A percentile compares a stretch with the other conserved stretches of the same genome.
Conservation (phyloP, 2,888 invertebrate genomes). For the Nomada flava region DNA sequence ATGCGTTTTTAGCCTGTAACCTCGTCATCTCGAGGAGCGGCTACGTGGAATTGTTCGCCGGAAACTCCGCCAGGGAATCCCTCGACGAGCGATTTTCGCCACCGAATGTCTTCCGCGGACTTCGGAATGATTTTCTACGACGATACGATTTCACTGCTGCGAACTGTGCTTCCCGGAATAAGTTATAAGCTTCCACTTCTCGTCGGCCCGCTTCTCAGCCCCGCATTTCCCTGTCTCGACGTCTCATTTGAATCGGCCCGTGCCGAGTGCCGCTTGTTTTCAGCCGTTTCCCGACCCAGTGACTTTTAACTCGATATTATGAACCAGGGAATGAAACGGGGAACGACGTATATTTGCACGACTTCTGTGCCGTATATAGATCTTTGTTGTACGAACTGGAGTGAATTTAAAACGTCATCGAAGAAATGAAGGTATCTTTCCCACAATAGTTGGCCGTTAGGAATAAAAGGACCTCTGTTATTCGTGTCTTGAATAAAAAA, state of each 20-base stretch:
- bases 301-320: constrained; percentile 12
- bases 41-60: neutral
- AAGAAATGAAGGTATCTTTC: neutral
- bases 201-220: neutral
- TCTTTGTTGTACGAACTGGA: neutral
- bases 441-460: no score
- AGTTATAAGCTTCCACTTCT: constrained; percentile 18
- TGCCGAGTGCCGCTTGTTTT: neutral
- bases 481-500: no score
- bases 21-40: neutral
- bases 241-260: constrained; percentile 13
- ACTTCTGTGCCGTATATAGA: neutral
- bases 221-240: neutral
- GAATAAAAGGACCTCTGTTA: no score
- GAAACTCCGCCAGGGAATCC: neutral
- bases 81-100: constrained; percentile 14
- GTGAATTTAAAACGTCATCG: constrained; percentile 12
- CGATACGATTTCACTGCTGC: constrained; percentile 1
- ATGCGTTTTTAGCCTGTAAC: constrained; percentile 53
- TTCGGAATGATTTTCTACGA: neutral
- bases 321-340: neutral
- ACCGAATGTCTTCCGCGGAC: constrained; percentile 27
- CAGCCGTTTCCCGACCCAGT: neutral
- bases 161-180: constrained; percentile 17
- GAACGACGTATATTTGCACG: neutral